Evolutionary conservation across 2,797 vertebrate species (phyloP), one percentile per base, ranked within the genome.

Genomic region (Chaenodraco wilsoni): DNA sequence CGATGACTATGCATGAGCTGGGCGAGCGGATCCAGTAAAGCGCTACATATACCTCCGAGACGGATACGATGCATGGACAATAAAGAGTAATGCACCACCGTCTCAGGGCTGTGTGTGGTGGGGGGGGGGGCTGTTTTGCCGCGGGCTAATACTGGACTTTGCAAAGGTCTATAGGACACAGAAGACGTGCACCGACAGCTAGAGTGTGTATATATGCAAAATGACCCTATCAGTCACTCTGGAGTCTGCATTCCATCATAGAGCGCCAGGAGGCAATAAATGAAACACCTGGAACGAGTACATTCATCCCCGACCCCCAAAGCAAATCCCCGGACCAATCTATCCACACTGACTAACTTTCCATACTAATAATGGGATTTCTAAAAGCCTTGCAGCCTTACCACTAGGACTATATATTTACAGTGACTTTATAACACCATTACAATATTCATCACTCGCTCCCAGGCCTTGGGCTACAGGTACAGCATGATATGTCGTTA

Each of bases 1-100:
- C 66, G 9, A 60, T 76, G 85, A 81, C 63, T 85, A 75, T 78
- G 86, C 76, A 82, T 81, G 86, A 87, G 76, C 60, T 43, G 41
- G 48, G 21, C 31, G 65, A 46, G 27, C 3, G n/a, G 66, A 72
- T 54, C 57, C 65, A 68, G 67, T 8, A 55, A 52, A 9, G 31
- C 21, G 1, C 63, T 60, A 9, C 40, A 74, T 23, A 57, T 31
- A 33, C 56, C 57, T 72, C 69, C 16, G 41, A 81, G 81, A 85
- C 41, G 71, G 80, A 73, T 74, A 19, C 5, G 0, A 9, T 51
- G 69, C 73, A 81, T 23, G 72, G 60, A 65, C 70, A 73, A 58
- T 73, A 60, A 70, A 40, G 51, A 65, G 49, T 70, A 31, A 76
- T 76, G 54, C 9, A 64, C 60, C 56, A 43, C 3, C 61, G 49